These are phyloP conservation scores for Lysandra coridon DNA, from an alignment of 2,888 invertebrate genomes.

Conservation along the genomic window DNA sequence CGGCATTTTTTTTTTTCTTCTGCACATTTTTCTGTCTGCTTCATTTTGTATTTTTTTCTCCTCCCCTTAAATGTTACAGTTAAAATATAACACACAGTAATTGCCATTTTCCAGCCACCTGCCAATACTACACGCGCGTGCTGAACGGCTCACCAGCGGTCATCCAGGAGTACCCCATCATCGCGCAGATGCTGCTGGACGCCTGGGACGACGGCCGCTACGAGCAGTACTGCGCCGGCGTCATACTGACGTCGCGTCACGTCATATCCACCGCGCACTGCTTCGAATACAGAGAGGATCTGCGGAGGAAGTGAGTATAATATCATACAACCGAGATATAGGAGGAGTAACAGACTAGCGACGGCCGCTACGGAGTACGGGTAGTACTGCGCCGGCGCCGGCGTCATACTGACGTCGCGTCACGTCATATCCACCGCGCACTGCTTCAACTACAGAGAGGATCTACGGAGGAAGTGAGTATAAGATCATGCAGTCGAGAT, in stretches of 20 bases:
- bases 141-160: constrained; percentile 66
- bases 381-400: constrained; percentile 69
- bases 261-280: constrained; percentile 71
- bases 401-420: constrained; percentile 63
- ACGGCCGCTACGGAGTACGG: neutral
- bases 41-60: too few species aligned
- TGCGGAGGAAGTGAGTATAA: constrained; percentile 61
- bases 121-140: constrained; percentile 52
- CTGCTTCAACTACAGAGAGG: constrained; percentile 64
- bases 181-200: constrained; percentile 65
- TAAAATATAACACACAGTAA: too few species aligned
- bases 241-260: constrained; percentile 65
- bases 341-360: neutral
- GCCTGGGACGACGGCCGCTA: constrained; percentile 62
- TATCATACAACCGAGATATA: too few species aligned
- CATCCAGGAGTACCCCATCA: constrained; percentile 62
- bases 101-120: constrained; percentile 49
- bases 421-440: constrained; percentile 70
- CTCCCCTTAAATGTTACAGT: too few species aligned
- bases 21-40: too few species aligned
- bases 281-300: constrained; percentile 63
- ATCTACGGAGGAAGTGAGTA: constrained; percentile 64
- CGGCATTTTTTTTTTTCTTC: too few species aligned
- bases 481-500: too few species aligned
- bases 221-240: constrained; percentile 68